Percentiles rank a stretch among this genome's conserved stretches.
phyloP scores from a whole-genome alignment of 2,797 vertebrate species.

The Mallotus villosus region DNA sequence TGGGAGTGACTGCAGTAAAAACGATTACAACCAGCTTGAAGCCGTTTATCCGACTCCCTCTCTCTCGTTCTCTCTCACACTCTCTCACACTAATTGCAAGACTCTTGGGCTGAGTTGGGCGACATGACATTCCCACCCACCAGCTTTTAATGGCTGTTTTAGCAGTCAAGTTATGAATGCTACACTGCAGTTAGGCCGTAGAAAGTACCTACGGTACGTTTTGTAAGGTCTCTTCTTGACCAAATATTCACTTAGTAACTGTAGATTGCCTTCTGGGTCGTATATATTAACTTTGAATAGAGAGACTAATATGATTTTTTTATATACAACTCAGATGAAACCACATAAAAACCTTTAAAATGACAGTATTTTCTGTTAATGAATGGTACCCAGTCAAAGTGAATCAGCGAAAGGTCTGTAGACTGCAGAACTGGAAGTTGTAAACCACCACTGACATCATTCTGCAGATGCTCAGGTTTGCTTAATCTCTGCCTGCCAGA shows the following conservation, averaged over 20 bases:
- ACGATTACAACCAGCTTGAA: conserved; percentile 51
- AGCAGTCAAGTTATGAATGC: neutral
- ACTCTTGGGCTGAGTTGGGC: conserved; percentile 10
- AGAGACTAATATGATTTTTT: neutral
- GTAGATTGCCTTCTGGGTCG: neutral
- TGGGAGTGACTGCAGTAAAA: conserved; percentile 49
- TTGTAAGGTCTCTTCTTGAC: neutral
- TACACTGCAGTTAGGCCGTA: neutral
- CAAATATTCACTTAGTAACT: neutral
- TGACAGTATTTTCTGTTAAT: neutral
- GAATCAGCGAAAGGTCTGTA: conserved; percentile 9
- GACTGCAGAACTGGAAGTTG: neutral
- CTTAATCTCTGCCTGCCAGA: conserved; percentile 31
- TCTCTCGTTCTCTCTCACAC: conserved; percentile 12
- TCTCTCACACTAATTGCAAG: conserved; percentile 14
- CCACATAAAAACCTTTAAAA: too few species aligned
- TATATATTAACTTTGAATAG: neutral
- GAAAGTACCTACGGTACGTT: neutral
- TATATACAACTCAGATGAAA: too few species aligned
- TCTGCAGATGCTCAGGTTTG: conserved; percentile 28
- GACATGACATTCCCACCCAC: conserved; percentile 14
- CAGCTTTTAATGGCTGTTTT: neutral
- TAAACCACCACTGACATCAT: conserved; percentile 14
- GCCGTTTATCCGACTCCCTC: conserved; percentile 35
- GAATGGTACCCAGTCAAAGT: neutral